These are phyloP conservation scores for Lytechinus pictus DNA, from an alignment of 35 echinoderm and acorn worm genomes.

Conservation along the genomic window DNA sequence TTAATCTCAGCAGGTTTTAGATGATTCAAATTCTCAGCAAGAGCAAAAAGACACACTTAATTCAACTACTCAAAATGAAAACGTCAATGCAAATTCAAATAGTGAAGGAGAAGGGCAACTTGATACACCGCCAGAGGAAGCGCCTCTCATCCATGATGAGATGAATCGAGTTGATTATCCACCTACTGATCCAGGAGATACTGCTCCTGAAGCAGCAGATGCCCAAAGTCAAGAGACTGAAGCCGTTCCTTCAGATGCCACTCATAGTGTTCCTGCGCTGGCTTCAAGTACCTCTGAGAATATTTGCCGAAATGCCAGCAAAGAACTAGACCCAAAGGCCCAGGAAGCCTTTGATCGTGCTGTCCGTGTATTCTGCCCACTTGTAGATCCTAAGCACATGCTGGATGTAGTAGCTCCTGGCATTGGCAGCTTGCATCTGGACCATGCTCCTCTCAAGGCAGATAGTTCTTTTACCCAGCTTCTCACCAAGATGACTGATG, in stretches of 20 bases:
- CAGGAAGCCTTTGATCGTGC: constrained; percentile 20
- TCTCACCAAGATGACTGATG: background rate
- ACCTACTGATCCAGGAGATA: background rate
- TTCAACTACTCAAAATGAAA: background rate
- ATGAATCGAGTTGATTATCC: background rate
- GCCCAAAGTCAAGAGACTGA: background rate
- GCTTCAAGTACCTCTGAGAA: background rate
- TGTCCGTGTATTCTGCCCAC: background rate
- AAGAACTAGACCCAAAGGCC: background rate
- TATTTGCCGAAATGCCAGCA: background rate
- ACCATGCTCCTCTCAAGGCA: background rate
- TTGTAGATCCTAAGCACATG: background rate
- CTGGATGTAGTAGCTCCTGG: background rate
- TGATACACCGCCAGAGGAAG: background rate
- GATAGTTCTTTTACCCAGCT: constrained; percentile 14
- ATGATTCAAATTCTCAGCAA: background rate
- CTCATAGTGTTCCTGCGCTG: background rate
- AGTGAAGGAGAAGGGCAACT: background rate
- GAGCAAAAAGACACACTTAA: background rate
- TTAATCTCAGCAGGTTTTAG: background rate
- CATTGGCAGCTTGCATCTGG: background rate
- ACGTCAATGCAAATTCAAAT: background rate
- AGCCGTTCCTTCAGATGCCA: background rate
- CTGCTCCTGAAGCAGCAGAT: background rate
- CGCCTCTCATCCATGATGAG: background rate